A percentile compares a stretch with the other conserved stretches of the same genome.
Evolutionary conservation across 2,797 vertebrate species (phyloP).

Genomic region (Pelodytes ibericus): DNA sequence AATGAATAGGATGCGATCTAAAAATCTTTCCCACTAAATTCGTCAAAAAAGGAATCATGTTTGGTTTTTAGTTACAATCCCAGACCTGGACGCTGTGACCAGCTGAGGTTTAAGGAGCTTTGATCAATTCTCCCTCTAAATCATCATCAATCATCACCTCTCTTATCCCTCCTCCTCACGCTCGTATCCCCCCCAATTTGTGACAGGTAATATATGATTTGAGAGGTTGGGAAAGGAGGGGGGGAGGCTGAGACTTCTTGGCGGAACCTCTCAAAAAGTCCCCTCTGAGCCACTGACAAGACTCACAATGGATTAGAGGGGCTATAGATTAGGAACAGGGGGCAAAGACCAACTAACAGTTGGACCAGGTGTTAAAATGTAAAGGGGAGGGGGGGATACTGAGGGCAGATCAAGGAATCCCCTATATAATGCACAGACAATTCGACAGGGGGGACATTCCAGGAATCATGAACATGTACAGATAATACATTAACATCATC

Average conservation of each 20-base stretch:
- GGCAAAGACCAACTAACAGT: constrained; percentile 63
- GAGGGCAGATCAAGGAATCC: background rate
- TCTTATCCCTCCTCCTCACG: constrained; percentile 56
- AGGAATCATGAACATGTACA: too few relatives aligned
- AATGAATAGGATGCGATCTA: too few relatives aligned
- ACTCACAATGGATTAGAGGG: constrained; percentile 84
- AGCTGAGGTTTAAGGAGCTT: constrained; percentile 13
- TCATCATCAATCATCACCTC: constrained; percentile 19
- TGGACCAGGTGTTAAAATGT: constrained; percentile 1
- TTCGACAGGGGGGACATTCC: too few relatives aligned
- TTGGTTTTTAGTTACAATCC: constrained; percentile 47
- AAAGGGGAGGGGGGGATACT: background rate
- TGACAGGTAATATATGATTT: constrained; percentile 85
- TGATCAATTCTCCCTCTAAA: constrained; percentile 25
- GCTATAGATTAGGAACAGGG: constrained; percentile 90
- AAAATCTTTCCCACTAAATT: too few relatives aligned
- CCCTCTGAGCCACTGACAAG: constrained; percentile 91
- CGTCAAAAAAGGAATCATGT: too few relatives aligned
- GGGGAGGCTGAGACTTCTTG: constrained; percentile 57
- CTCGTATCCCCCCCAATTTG: constrained; percentile 60
- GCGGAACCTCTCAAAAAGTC: constrained; percentile 88
- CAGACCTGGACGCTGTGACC: constrained; percentile 43
- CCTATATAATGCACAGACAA: background rate
- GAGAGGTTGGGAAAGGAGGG: constrained; percentile 55
- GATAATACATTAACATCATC: too few relatives aligned